These are phyloP conservation scores for Nomada ruficornis DNA, from an alignment of 2,888 invertebrate species.

Conservation along the genomic window DNA sequence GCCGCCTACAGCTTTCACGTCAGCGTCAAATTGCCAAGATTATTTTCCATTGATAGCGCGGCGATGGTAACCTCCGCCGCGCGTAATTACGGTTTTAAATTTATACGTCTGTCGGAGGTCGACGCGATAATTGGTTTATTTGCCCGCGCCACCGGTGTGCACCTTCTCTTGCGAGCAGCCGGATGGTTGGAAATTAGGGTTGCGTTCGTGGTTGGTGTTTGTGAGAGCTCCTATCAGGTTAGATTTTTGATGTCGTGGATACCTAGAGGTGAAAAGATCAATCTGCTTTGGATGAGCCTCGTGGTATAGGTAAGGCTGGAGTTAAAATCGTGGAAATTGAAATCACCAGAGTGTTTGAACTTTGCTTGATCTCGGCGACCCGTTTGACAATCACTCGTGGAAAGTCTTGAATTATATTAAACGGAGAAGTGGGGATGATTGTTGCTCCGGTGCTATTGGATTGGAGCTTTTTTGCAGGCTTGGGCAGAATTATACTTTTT, in stretches of 20 bases:
- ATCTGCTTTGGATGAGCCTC: background rate
- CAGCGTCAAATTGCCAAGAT: constrained; percentile 26
- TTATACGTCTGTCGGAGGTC: constrained; percentile 35
- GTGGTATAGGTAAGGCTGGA: too few species aligned
- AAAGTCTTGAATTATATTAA: too few species aligned
- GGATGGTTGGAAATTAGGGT: background rate
- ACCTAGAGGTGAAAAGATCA: background rate
- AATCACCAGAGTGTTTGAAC: too few species aligned
- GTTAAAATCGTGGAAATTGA: too few species aligned
- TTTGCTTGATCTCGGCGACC: too few species aligned
- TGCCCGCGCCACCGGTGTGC: constrained; percentile 22
- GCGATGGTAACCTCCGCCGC: background rate
- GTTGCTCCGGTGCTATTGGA: too few species aligned
- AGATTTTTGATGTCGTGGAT: background rate
- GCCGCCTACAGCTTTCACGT: constrained; percentile 33
- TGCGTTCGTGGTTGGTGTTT: background rate
- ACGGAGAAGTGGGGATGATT: too few species aligned
- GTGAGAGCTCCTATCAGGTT: background rate
- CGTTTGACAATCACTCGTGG: too few species aligned
- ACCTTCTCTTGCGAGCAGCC: constrained; percentile 9
- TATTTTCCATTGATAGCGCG: constrained; percentile 38
- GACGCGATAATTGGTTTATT: constrained; percentile 39
- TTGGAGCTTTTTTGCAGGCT: too few species aligned
- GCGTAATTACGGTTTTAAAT: constrained; percentile 42
- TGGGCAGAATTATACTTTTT: too few species aligned